phyloP scores from a whole-genome alignment of 2,888 invertebrate species.

The Sarcophaga rosellei region DNA sequence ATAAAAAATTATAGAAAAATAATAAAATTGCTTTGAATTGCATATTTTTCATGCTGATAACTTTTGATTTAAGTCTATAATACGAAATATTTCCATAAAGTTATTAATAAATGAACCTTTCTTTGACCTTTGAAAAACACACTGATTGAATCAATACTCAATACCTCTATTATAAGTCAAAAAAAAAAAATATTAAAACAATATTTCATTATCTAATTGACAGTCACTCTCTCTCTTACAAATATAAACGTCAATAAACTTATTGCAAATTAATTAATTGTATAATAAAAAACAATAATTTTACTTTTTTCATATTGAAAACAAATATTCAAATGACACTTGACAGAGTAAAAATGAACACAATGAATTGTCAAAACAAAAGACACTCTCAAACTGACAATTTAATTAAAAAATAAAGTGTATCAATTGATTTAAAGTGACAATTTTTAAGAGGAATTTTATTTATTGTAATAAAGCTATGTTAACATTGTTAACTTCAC shows the following conservation, averaged over 20 bases:
- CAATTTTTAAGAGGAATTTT: background rate
- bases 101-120: too few species aligned
- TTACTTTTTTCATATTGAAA: background rate
- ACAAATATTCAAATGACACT: slow-evolving; percentile 32
- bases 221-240: too few species aligned
- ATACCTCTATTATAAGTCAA: too few species aligned
- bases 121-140: too few species aligned
- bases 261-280: slow-evolving; percentile 26
- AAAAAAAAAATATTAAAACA: too few species aligned
- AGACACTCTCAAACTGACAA: background rate
- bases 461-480: background rate
- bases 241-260: slow-evolving; percentile 15
- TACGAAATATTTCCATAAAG: too few species aligned
- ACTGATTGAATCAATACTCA: too few species aligned
- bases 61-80: too few species aligned
- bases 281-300: slow-evolving; percentile 11
- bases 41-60: too few species aligned
- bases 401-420: slow-evolving; percentile 26
- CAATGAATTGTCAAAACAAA: background rate
- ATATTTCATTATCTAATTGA: too few species aligned
- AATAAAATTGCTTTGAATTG: too few species aligned
- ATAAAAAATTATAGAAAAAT: too few species aligned
- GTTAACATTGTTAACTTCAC: slow-evolving; percentile 2
- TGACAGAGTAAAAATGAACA: background rate
- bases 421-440: slow-evolving; percentile 37